Conservation (phyloP, 2,113 vertebrate genomes). For the Pimephales promelas region DNA sequence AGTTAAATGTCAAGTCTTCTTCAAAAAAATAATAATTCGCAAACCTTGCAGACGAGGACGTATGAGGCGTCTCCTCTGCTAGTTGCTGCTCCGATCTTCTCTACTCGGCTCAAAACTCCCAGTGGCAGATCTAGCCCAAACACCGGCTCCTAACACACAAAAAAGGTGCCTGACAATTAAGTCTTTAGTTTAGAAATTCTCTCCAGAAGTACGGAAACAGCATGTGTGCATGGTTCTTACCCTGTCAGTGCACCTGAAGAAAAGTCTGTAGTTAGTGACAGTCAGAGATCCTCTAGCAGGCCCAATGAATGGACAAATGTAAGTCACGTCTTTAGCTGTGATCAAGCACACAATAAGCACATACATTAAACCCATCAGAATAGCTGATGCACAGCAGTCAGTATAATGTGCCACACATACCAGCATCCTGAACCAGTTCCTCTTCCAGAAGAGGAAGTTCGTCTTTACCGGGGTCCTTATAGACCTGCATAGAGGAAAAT, state of each 20-base stretch:
- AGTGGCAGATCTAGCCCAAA: slow-evolving; percentile 94
- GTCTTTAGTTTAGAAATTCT: not conserved
- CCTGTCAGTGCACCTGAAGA: slow-evolving; percentile 93
- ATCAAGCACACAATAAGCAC: slow-evolving; percentile 23
- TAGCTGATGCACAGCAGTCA: not conserved
- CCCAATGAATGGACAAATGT: slow-evolving; percentile 95
- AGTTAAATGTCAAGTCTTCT: too few species aligned
- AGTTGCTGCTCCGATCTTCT: slow-evolving; percentile 90
- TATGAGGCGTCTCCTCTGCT: slow-evolving; percentile 91
- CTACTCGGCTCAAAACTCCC: slow-evolving; percentile 92
- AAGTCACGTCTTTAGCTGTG: slow-evolving; percentile 92
- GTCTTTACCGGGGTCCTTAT: slow-evolving; percentile 83
- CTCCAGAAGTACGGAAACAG: not conserved
- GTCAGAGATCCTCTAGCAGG: slow-evolving; percentile 89
- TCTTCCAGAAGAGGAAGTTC: slow-evolving; percentile 89
- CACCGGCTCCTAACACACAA: slow-evolving; percentile 81
- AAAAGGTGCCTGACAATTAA: not conserved
- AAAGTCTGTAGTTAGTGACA: slow-evolving; percentile 93
- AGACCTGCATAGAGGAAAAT: slow-evolving; percentile 50
- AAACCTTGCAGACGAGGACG: slow-evolving; percentile 91
- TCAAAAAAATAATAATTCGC: not conserved
- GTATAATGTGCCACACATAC: slow-evolving; percentile 53
- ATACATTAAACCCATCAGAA: slow-evolving; percentile 15
- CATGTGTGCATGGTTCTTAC: slow-evolving; percentile 58
- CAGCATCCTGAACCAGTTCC: slow-evolving; percentile 87